Base-by-base conservation (phyloP, 2,113 vertebrate species). In the Melanerpes formicivorus region DNA sequence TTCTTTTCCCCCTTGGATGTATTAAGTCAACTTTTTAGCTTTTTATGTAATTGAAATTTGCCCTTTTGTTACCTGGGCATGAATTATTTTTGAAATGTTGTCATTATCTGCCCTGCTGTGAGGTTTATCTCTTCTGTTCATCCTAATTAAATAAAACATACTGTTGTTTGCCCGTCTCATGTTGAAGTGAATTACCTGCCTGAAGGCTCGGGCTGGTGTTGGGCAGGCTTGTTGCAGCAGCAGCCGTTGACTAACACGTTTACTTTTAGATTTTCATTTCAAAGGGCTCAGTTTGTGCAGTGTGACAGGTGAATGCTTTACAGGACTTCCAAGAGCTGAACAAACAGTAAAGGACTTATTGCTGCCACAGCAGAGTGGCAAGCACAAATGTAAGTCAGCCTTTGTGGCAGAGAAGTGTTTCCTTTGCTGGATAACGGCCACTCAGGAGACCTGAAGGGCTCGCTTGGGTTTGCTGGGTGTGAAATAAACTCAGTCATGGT, bases 111-210 rank as follows among this genome's bases (percentile, higher is more conserved):
- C 86, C 97, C 96, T 91, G 96, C 96, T 97, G 96, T 97, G 97
- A 97, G 97, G 97, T 97, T 97, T 97, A 97, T 97, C 96, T 98
- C 96, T 97, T 96, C 93, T 95, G 97, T 95, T 98, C 96, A 93
- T 98, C 96, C 96, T 97, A 97, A 97, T 97, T 98, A 98, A 98
- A 97, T 96, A 97, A 97, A 98, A 96, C 95, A 95, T 95, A 97
- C 96, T 93, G 97, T 92, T 96, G 96, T 90, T 97, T 18, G 10
- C 93, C 93, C 70, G 95, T 90, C 95, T 96, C 34, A 52, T 73
- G 90, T 95, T 95, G 92, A 92, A 94, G 91, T 22, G 93, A 90
- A 88, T 97, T 96, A 96, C 96, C 96, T 97, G 97, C 97, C 96
- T 88, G 90, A 91, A 96, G 97, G 97, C 96, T 96, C 23, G 75